A percentile compares a stretch with the other conserved stretches of the same genome.
phyloP scores from a whole-genome alignment of 2,888 invertebrate species.

The Tubulanus polymorphus region DNA sequence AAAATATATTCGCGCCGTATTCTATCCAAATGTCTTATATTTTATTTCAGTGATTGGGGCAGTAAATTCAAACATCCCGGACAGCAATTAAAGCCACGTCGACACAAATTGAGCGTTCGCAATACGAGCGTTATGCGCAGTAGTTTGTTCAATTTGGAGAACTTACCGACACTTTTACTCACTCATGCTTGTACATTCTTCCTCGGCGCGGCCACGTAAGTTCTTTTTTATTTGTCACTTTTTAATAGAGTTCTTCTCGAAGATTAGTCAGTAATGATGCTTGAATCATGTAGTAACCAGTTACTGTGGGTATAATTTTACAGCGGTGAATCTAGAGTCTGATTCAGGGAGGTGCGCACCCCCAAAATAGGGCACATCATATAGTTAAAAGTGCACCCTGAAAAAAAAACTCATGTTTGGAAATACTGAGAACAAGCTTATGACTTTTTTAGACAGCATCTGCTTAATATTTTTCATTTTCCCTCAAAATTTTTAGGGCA shows the following conservation, averaged over 20 bases:
- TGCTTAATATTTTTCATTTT: neutral
- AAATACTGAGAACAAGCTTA: no score
- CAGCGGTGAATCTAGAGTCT: no score
- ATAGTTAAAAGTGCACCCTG: no score
- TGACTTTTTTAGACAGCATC: neutral
- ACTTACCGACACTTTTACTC: constrained; percentile 33
- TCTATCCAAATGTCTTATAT: no score
- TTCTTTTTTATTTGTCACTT: constrained; percentile 4
- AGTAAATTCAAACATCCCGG: constrained; percentile 29
- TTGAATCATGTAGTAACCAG: neutral
- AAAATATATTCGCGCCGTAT: no score
- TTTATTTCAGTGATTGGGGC: constrained; percentile 26
- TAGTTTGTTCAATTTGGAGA: constrained; percentile 30
- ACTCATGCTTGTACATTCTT: constrained; percentile 39
- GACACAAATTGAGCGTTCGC: constrained; percentile 28
- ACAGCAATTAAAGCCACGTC: constrained; percentile 17
- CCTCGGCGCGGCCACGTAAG: constrained; percentile 41
- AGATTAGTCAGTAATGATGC: no score
- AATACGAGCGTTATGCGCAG: constrained; percentile 30
- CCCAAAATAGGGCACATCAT: no score
- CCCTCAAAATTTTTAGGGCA: neutral
- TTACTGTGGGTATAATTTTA: neutral
- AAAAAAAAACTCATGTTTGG: no score
- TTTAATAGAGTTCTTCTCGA: neutral
- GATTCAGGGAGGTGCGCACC: no score